Evolutionary conservation across 2,113 vertebrate species (phyloP).

Genomic region (Cacatua alba): DNA sequence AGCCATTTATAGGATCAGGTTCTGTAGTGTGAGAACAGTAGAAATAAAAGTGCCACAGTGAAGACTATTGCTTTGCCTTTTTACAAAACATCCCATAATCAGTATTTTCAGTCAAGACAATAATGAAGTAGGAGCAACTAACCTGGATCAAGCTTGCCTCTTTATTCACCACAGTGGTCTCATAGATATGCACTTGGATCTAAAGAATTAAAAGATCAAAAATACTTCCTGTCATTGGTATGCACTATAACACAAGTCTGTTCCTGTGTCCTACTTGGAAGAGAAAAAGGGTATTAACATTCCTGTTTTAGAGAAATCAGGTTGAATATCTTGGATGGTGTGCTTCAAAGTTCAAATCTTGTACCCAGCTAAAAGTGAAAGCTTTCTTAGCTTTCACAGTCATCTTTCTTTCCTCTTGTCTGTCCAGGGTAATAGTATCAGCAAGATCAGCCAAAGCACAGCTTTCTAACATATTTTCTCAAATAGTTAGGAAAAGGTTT

Average conservation of each 20-base stretch:
- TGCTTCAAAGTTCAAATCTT: not conserved
- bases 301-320: not conserved
- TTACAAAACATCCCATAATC: not conserved
- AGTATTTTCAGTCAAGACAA: not conserved
- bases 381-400: not conserved
- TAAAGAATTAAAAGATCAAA: conserved; percentile 51
- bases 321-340: too few species aligned
- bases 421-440: not conserved
- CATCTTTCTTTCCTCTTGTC: not conserved
- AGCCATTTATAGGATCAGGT: conserved; percentile 41
- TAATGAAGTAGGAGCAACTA: not conserved
- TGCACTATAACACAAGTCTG: not conserved
- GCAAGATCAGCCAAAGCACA: not conserved
- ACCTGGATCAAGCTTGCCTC: conserved; percentile 83
- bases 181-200: conserved; percentile 81
- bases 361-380: not conserved
- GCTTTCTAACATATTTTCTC: not conserved
- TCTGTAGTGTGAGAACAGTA: not conserved
- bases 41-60: not conserved
- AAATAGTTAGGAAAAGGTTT: not conserved
- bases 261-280: not conserved
- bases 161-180: conserved; percentile 76
- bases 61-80: not conserved
- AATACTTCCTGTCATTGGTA: not conserved
- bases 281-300: rapidly evolving